These are phyloP conservation scores for Boleophthalmus pectinirostris DNA, from an alignment of 2,113 vertebrate species.

Conservation along the genomic window DNA sequence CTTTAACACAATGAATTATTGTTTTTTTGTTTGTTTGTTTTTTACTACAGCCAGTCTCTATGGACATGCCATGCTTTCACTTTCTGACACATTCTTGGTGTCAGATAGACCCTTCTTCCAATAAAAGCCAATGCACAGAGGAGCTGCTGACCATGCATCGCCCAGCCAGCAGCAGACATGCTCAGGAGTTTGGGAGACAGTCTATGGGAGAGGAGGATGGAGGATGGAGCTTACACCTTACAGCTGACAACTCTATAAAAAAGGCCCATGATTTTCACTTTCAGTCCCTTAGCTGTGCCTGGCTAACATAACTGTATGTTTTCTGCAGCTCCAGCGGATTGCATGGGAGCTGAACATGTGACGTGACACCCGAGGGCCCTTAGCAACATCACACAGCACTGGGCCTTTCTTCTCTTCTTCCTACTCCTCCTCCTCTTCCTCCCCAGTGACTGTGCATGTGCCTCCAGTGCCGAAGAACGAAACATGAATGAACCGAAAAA, in stretches of 20 bases:
- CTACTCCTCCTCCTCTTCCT: conserved; percentile 20
- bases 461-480: neutral
- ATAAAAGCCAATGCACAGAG: neutral
- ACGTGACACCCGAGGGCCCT: conserved; percentile 18
- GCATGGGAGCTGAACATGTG: conserved; percentile 6
- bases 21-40: too few species aligned
- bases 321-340: neutral
- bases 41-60: neutral
- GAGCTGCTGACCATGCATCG: neutral
- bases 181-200: neutral
- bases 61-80: neutral
- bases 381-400: conserved; percentile 15
- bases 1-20: neutral
- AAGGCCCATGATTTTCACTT: neutral
- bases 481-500: conserved; percentile 24
- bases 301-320: neutral
- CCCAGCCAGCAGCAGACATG: neutral
- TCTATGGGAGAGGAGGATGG: neutral
- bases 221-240: neutral
- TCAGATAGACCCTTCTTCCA: neutral
- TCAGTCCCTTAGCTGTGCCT: neutral
- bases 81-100: neutral
- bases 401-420: conserved; percentile 7
- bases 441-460: conserved; percentile 16
- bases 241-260: neutral